Conservation (phyloP, 2,113 vertebrate species). For the Noturus placidus region DNA sequence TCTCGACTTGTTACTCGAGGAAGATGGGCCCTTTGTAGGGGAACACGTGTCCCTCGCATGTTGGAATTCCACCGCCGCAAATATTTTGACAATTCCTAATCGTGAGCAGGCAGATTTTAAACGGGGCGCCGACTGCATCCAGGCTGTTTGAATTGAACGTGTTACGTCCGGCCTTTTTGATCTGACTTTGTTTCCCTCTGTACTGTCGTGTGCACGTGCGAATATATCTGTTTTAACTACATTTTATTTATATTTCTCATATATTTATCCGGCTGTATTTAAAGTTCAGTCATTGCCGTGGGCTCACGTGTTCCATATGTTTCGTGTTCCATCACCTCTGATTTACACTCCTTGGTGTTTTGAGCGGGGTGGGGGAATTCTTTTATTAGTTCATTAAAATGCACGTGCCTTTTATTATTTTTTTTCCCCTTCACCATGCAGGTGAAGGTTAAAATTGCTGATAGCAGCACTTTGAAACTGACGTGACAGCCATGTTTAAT, state of each 20-base stretch:
- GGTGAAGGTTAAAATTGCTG: slow-evolving; percentile 68
- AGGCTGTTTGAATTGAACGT: background rate
- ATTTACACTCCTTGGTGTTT: slow-evolving; percentile 52
- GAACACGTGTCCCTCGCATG: slow-evolving; percentile 67
- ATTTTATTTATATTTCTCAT: slow-evolving; percentile 10
- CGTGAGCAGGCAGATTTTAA: slow-evolving; percentile 55
- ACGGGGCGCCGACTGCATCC: slow-evolving; percentile 39
- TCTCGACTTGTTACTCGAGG: slow-evolving; percentile 77
- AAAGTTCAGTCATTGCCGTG: background rate
- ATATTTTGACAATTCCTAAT: slow-evolving; percentile 76
- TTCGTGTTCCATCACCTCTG: slow-evolving; percentile 35
- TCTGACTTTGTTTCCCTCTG: background rate
- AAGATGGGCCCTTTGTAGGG: slow-evolving; percentile 78
- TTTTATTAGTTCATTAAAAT: slow-evolving; percentile 69
- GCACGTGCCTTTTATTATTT: slow-evolving; percentile 34
- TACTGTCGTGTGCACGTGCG: background rate
- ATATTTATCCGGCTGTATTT: slow-evolving; percentile 14
- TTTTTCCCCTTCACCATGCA: slow-evolving; percentile 46
- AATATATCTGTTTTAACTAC: background rate
- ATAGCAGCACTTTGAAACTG: slow-evolving; percentile 61
- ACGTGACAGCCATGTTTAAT: slow-evolving; percentile 63
- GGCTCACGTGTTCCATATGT: slow-evolving; percentile 19
- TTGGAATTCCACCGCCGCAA: slow-evolving; percentile 70
- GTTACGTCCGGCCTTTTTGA: background rate
- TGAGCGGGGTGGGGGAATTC: slow-evolving; percentile 49